Evolutionary conservation across 2,797 vertebrate genomes (phyloP), one percentile per base, ranked within the genome.

Genomic region (Diplodus sargus): DNA sequence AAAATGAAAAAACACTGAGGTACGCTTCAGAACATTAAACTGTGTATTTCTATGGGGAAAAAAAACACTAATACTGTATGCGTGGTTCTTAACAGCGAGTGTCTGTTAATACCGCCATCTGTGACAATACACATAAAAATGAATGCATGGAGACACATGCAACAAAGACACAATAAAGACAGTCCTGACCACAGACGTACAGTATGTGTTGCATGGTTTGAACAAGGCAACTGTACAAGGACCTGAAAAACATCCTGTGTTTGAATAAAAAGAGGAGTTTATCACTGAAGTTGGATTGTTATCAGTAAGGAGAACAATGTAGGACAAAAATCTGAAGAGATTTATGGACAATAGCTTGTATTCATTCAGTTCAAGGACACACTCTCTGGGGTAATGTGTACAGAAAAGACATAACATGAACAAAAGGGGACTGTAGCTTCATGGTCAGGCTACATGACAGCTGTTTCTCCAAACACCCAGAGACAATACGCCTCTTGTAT

Each of bases 131-230:
- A 78, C 81, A 28, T 54, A 28, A 78, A 84, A 62, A 81, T 51
- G 53, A 81, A 67, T 77, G 88, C 89, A 91, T 89, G 89, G 83
- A 86, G 10, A 39, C 72, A 88, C 83, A 73, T 88, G 88, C 89
- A 84, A 14, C 69, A 66, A 66, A 72, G 56, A 78, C 60, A 73
- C 60, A 11, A 52, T 66, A 20, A 57, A 74, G 73, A 43, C 22
- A 10, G 58, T 56, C 49, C 20, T 67, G 59, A 76, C 58, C 72
- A 51, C 72, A 65, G 75, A 82, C 59, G 14, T 48, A 56, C 70
- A n/a, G 62, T 79, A 66, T 60, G 57, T 81, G 85, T 81, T 92
- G 86, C 89, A 91, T 91, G 90, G 87, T 83, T 81, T 85, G 72
- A 87, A 85, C 30, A 74, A 74, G 39, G 75, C 74, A 73, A 49